phyloP scores from a whole-genome alignment of 37 sponge, comb jelly and placozoan species.

The Tethya wilhelma region DNA sequence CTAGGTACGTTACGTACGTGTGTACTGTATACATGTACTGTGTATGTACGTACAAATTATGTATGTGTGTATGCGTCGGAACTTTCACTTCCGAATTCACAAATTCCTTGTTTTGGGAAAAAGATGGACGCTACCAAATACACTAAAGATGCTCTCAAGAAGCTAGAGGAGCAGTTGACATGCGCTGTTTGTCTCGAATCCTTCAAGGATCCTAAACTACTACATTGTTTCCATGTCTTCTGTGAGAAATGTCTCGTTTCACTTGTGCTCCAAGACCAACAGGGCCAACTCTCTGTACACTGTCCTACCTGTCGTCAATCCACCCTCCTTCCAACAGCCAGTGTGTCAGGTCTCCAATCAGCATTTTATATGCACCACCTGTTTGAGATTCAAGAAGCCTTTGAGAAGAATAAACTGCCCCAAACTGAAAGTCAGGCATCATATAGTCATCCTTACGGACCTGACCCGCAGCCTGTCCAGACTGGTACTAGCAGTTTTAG shows the following conservation, averaged over 20 bases:
- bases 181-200: constrained; percentile 35
- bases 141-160: constrained; percentile 36
- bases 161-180: constrained; percentile 14
- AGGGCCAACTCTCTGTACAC: neutral
- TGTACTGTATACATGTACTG: too few relatives aligned
- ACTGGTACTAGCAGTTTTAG: neutral
- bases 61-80: too few relatives aligned
- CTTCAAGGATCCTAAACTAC: constrained; percentile 37
- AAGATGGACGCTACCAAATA: too few relatives aligned
- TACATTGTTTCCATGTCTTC: constrained; percentile 41
- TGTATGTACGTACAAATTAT: too few relatives aligned
- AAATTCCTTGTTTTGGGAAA: too few relatives aligned
- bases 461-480: too few relatives aligned
- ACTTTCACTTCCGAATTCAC: too few relatives aligned
- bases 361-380: constrained; percentile 16
- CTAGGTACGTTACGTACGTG: too few relatives aligned
- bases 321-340: neutral
- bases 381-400: constrained; percentile 16
- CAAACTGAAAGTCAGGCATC: too few relatives aligned
- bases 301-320: constrained; percentile 29
- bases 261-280: constrained; percentile 18
- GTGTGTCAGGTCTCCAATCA: constrained; percentile 9
- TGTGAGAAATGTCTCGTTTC: neutral
- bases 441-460: too few relatives aligned
- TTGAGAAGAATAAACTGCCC: neutral